These are phyloP conservation scores for Syngnathus typhle DNA, from an alignment of 2,113 vertebrate genomes.

Conservation along the genomic window DNA sequence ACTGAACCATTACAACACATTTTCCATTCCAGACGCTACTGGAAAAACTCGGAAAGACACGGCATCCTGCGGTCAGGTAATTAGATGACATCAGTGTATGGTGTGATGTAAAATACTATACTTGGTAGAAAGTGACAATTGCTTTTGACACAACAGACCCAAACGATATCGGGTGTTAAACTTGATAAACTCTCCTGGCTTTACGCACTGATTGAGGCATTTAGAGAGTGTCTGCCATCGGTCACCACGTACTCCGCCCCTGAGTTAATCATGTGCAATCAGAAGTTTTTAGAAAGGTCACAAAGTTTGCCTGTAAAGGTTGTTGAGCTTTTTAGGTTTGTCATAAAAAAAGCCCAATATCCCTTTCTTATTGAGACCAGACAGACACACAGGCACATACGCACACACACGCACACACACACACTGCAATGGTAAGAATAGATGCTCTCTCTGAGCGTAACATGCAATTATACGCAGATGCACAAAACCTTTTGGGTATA, in stretches of 20 bases:
- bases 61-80: neutral
- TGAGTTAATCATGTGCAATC: neutral
- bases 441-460: slow-evolving; percentile 23
- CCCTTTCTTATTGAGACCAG: neutral
- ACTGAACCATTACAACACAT: neutral
- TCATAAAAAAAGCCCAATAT: neutral
- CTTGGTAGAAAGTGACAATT: neutral
- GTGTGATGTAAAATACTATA: neutral
- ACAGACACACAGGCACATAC: neutral
- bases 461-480: slow-evolving; percentile 46
- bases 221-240: too few relatives aligned
- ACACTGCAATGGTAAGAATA: slow-evolving; percentile 42
- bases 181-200: too few relatives aligned
- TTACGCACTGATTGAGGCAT: too few relatives aligned
- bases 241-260: too few relatives aligned
- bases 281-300: neutral
- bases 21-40: neutral
- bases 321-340: neutral
- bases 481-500: neutral
- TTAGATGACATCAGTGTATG: neutral
- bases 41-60: neutral
- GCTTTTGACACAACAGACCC: neutral
- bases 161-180: neutral
- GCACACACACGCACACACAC: neutral
- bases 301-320: neutral